Conservation (phyloP, 2,797 vertebrate species). For the Silurus lanzhouensis region DNA sequence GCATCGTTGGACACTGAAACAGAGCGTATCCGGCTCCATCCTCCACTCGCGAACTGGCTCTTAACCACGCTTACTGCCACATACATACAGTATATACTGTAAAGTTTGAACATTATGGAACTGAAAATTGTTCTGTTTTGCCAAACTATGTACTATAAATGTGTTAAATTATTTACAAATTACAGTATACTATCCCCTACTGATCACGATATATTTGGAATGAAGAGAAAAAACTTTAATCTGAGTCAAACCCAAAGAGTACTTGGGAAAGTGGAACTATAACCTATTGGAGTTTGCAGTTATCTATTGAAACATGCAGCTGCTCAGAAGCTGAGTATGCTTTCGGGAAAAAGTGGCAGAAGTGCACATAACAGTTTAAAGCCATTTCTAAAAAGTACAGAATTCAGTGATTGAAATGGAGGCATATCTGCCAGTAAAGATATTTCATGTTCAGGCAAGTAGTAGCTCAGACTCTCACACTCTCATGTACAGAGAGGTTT, state of each 20-base stretch:
- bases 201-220: too few species aligned
- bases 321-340: constrained; percentile 25
- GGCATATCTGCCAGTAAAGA: constrained; percentile 9
- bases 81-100: too few species aligned
- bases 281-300: constrained; percentile 34
- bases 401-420: constrained; percentile 36
- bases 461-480: constrained; percentile 34
- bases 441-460: constrained; percentile 33
- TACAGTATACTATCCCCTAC: too few species aligned
- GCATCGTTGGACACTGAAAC: too few species aligned
- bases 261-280: constrained; percentile 24
- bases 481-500: constrained; percentile 38
- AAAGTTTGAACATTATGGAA: too few species aligned
- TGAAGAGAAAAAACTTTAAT: background rate
- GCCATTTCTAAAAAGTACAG: constrained; percentile 28
- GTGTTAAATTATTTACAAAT: too few species aligned
- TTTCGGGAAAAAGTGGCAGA: constrained; percentile 6
- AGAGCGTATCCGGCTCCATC: too few species aligned
- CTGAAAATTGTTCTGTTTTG: too few species aligned
- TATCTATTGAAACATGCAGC: constrained; percentile 44
- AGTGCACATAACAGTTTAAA: constrained; percentile 38
- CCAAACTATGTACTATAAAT: too few species aligned
- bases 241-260: constrained; percentile 15
- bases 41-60: too few species aligned
- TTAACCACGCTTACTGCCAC: too few species aligned